Evolutionary conservation across 2,113 vertebrate genomes (phyloP).

Genomic region (Mohoua ochrocephala): DNA sequence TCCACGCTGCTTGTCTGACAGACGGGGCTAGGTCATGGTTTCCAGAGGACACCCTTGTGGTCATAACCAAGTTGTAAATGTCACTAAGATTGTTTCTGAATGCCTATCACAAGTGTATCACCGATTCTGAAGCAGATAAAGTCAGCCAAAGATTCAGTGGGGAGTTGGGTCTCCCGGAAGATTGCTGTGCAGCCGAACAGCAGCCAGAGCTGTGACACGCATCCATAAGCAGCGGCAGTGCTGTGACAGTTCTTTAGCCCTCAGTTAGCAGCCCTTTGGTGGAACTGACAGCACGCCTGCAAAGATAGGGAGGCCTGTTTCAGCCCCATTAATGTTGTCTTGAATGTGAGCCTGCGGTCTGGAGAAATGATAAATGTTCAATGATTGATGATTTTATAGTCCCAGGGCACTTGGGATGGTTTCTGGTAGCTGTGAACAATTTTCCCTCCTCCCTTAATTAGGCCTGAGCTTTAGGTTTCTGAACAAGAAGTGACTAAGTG

Average conservation of each 20-base stretch:
- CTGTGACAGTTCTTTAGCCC: constrained; percentile 74
- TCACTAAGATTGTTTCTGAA: constrained; percentile 54
- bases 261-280: constrained; percentile 67
- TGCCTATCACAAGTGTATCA: constrained; percentile 68
- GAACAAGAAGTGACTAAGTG: background rate
- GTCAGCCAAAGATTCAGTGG: constrained; percentile 69
- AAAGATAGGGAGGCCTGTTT: constrained; percentile 61
- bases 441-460: background rate
- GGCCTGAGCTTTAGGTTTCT: constrained; percentile 1
- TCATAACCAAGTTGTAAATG: constrained; percentile 69
- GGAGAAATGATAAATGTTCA: constrained; percentile 76
- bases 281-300: constrained; percentile 65
- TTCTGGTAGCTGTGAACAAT: constrained; percentile 41
- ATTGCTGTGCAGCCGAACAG: constrained; percentile 54
- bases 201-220: constrained; percentile 60
- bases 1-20: constrained; percentile 70
- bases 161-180: constrained; percentile 55
- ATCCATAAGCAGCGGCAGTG: constrained; percentile 56
- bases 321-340: constrained; percentile 73
- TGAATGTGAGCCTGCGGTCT: constrained; percentile 64
- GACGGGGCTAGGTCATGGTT: constrained; percentile 65
- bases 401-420: constrained; percentile 47
- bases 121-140: constrained; percentile 71
- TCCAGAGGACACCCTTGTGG: constrained; percentile 70
- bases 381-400: constrained; percentile 81